phyloP scores from a whole-genome alignment of 2,888 invertebrate species.

The Sussaba pulchella region DNA sequence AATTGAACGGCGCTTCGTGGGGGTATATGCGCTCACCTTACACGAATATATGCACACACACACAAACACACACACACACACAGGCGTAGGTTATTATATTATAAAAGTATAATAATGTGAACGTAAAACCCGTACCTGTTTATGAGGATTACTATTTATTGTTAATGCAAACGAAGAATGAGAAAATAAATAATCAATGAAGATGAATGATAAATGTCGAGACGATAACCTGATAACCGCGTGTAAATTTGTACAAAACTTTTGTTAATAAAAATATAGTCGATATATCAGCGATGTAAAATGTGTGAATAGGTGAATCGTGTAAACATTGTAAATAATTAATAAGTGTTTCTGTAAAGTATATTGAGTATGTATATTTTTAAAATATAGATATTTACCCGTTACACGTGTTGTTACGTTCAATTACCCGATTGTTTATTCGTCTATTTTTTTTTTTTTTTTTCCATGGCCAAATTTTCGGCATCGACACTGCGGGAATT shows the following conservation, averaged over 20 bases:
- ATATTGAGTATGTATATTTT: slow-evolving; percentile 79
- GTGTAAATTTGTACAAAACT: slow-evolving; percentile 70
- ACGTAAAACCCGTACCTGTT: slow-evolving; percentile 81
- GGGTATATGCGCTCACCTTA: slow-evolving; percentile 8
- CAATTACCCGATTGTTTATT: not conserved
- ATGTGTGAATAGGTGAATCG: slow-evolving; percentile 80
- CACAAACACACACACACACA: slow-evolving; percentile 30
- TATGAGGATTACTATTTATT: slow-evolving; percentile 83
- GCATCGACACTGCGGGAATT: not conserved
- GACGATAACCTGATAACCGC: slow-evolving; percentile 43
- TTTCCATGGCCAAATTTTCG: not conserved
- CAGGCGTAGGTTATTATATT: slow-evolving; percentile 52
- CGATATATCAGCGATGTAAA: slow-evolving; percentile 75
- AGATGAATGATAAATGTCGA: slow-evolving; percentile 32
- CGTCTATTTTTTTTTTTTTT: not conserved
- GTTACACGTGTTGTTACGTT: slow-evolving; percentile 70
- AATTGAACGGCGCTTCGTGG: slow-evolving; percentile 4
- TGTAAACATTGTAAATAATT: slow-evolving; percentile 83
- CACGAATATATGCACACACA: not conserved
- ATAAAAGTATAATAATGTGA: slow-evolving; percentile 73
- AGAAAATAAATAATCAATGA: slow-evolving; percentile 44
- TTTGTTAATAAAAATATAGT: slow-evolving; percentile 67
- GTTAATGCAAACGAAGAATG: slow-evolving; percentile 72
- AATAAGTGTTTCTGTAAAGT: slow-evolving; percentile 77
- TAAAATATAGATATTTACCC: slow-evolving; percentile 74